Conservation (phyloP, 2,797 vertebrate genomes). For the Triplophysa bombifrons region DNA sequence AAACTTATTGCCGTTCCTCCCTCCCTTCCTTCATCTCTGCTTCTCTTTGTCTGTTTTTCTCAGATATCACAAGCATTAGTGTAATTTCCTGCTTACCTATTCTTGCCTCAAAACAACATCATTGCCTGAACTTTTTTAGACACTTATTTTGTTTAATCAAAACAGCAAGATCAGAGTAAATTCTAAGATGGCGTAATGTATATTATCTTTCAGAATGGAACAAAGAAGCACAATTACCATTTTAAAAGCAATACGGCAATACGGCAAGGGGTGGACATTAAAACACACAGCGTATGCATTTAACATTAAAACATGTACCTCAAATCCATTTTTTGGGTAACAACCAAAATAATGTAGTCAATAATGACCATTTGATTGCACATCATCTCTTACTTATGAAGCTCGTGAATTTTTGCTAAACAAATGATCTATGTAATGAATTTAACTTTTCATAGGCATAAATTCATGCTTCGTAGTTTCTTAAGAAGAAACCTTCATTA, state of each 20-base stretch:
- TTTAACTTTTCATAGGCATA: background rate
- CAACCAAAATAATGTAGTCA: background rate
- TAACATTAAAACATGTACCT: too few relatives aligned
- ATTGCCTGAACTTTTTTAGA: conserved; percentile 18
- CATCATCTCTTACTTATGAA: background rate
- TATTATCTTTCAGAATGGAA: background rate
- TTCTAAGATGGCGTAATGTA: conserved; percentile 18
- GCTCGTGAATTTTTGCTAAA: background rate
- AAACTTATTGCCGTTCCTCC: conserved; percentile 38
- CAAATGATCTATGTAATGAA: background rate
- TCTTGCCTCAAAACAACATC: conserved; percentile 27
- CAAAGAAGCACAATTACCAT: background rate
- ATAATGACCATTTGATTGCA: background rate
- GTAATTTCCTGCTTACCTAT: conserved; percentile 58
- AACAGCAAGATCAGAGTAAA: conserved; percentile 24
- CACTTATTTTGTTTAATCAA: conserved; percentile 41
- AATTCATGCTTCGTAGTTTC: background rate
- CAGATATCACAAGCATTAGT: conserved; percentile 47
- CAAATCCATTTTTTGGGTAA: background rate
- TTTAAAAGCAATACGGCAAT: background rate
- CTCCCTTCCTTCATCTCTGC: conserved; percentile 38
- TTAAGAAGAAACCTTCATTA: background rate
- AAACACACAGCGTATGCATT: background rate
- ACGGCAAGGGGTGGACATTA: background rate
- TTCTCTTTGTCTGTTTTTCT: conserved; percentile 52